A percentile compares a stretch with the other conserved stretches of the same genome.
phyloP scores from a whole-genome alignment of 2,888 invertebrate genomes.

The Troglohyphantes excavatus region DNA sequence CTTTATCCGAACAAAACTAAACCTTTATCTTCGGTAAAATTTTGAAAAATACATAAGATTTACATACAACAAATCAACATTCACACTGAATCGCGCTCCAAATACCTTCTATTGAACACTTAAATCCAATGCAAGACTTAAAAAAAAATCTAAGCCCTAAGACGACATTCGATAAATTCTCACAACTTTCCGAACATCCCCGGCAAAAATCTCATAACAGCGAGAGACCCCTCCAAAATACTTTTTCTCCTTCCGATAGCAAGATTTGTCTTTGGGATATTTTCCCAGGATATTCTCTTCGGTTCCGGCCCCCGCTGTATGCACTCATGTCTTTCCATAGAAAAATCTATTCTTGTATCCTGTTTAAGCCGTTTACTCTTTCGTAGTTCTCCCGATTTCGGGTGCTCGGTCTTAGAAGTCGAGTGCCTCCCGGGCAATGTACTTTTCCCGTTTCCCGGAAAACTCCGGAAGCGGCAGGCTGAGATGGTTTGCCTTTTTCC shows the following conservation, averaged over 20 bases:
- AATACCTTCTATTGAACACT: no score
- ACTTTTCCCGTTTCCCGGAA: slow-evolving; percentile 17
- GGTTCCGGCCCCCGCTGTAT: not conserved
- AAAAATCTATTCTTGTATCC: slow-evolving; percentile 31
- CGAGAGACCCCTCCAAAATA: not conserved
- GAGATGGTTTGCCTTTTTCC: not conserved
- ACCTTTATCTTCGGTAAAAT: no score
- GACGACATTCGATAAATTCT: not conserved
- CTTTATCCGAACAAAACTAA: no score
- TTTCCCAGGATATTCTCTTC: not conserved
- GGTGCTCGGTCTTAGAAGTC: slow-evolving; percentile 22
- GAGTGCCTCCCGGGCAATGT: slow-evolving; percentile 27
- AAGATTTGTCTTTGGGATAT: slow-evolving; percentile 5
- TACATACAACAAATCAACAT: no score
- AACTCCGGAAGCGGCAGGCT: not conserved
- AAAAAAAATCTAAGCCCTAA: not conserved
- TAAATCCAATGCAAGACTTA: not conserved
- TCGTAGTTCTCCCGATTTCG: not conserved
- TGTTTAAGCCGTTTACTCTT: slow-evolving; percentile 42
- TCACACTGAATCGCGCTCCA: no score
- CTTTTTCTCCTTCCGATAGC: not conserved
- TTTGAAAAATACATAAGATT: no score
- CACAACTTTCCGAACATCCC: not conserved
- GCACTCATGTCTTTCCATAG: not conserved
- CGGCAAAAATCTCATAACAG: not conserved